Percentiles rank a stretch among this genome's conserved stretches.
These are phyloP conservation scores for Altica lythri DNA, from an alignment of 2,888 invertebrate genomes.

Conservation along the genomic window DNA sequence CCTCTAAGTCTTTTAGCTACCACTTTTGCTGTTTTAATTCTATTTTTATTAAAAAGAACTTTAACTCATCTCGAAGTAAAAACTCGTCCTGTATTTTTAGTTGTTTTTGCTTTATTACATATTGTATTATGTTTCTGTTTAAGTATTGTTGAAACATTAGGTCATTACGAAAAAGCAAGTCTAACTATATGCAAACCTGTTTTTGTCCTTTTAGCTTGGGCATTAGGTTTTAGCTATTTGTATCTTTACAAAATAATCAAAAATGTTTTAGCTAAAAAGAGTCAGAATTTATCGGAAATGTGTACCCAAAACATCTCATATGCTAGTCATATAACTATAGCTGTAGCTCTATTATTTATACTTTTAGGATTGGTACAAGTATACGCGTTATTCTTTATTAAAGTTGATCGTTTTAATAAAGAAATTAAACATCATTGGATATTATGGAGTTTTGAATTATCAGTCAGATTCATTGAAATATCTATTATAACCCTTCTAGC, in stretches of 20 bases:
- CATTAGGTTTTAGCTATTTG: conserved; percentile 82
- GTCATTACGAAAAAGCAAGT: conserved; percentile 54
- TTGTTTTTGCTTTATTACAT: conserved; percentile 78
- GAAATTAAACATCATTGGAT: conserved; percentile 81
- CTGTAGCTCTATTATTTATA: conserved; percentile 83
- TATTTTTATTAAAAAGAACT: conserved; percentile 83
- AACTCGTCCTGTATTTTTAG: conserved; percentile 73
- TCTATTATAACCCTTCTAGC: conserved; percentile 84
- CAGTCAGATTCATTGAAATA: conserved; percentile 82
- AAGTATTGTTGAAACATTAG: conserved; percentile 72
- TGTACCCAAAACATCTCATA: conserved; percentile 78
- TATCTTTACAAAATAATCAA: conserved; percentile 81
- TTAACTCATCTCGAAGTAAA: conserved; percentile 70
- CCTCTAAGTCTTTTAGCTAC: conserved; percentile 87
- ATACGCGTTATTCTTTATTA: conserved; percentile 75
- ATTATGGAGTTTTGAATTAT: conserved; percentile 90
- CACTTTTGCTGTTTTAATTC: conserved; percentile 85
- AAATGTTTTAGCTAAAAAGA: conserved; percentile 74
- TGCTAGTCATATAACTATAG: conserved; percentile 87
- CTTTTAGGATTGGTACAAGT: conserved; percentile 82
- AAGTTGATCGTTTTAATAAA: conserved; percentile 58
- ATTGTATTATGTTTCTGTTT: conserved; percentile 80
- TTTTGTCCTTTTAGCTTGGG: conserved; percentile 82
- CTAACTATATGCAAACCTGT: conserved; percentile 81
- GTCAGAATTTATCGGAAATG: conserved; percentile 78